These are phyloP conservation scores for Pedetes capensis DNA, from an alignment of 2,113 vertebrate genomes.

Conservation along the genomic window DNA sequence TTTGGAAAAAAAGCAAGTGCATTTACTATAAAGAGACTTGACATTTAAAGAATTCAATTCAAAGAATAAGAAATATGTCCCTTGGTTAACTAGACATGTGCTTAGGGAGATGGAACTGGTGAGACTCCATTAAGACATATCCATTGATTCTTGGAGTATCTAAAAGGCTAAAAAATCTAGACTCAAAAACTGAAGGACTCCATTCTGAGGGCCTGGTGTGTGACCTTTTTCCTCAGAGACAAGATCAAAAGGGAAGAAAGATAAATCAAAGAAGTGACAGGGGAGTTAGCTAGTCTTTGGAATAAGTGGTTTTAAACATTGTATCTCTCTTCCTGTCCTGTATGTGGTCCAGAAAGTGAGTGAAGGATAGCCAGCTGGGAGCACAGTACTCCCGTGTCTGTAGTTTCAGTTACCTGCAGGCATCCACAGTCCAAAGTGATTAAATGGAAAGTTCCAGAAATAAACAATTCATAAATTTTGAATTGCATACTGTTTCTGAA, in stretches of 20 bases:
- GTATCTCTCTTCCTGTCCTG: not conserved
- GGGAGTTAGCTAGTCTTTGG: not conserved
- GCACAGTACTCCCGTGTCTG: not conserved
- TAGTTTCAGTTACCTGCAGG: not conserved
- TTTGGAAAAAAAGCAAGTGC: not conserved
- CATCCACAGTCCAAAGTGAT: not conserved
- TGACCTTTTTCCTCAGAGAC: not conserved
- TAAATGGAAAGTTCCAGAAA: not conserved
- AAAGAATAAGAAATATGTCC: not conserved
- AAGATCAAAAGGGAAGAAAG: not conserved
- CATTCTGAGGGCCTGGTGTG: not conserved
- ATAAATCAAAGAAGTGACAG: not conserved
- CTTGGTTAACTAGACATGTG: conserved; percentile 9
- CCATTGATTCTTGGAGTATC: not conserved
- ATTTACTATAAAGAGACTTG: conserved; percentile 39
- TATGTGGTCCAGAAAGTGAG: not conserved
- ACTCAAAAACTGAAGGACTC: not conserved
- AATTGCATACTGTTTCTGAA: too few species aligned
- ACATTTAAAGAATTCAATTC: not conserved
- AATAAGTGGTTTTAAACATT: not conserved
- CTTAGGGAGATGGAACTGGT: not conserved
- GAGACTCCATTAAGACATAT: not conserved
- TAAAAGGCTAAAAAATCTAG: not conserved
- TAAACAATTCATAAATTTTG: not conserved
- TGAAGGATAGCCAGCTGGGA: not conserved